Base-by-base conservation (phyloP, 2,113 vertebrate species). In the Calyptomena viridis region DNA sequence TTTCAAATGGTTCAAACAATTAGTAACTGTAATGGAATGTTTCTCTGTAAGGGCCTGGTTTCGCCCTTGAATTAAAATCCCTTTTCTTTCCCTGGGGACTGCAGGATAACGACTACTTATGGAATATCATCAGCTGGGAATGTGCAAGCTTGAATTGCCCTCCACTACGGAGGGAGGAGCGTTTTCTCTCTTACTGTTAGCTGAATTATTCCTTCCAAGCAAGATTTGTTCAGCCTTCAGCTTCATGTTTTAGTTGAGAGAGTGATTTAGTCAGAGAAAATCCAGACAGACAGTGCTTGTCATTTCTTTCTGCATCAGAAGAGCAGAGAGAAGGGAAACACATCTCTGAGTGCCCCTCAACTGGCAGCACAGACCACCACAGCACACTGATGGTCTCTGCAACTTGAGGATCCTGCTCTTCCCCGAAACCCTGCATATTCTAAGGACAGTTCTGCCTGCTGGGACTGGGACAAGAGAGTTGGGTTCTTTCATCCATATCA, bases 391-490 rank as follows among this genome's bases (percentile, higher is more conserved):
- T 30, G 7, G 25, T 40, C 75, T 44, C 47, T 52, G 63, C 42
- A 78, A 2, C 28, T 7, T 59, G 58, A 69, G 40, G 40, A 42
- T 53, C 14, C 13, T 79, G 22, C 17, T 81, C 9, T 23, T 84
- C 27, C 52, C 49, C 50, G 37, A 74, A 44, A 21, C 3, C 30
- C 10, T 0, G 0, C 18, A 0, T 63, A 12, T 66, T 69, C 28
- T 47, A 64, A 27, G 25, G 40, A 17, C 23, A 60, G 0, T 76
- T 76, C 67, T 88, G 18, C 39, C 62, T 83, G 12, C 46, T 33
- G 0, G 52, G 69, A 7, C 44, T 64, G 49, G 7, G 12, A 28
- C 15, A 66, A 31, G n/a, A 68, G 58, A 12, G 9, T 28, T 83
- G 50, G 6, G 16, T 73, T 94, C 71, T 25, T 71, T 59, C 35